Conservation (phyloP, 1,140 invertebrate species). For the Leucophenga varia region DNA sequence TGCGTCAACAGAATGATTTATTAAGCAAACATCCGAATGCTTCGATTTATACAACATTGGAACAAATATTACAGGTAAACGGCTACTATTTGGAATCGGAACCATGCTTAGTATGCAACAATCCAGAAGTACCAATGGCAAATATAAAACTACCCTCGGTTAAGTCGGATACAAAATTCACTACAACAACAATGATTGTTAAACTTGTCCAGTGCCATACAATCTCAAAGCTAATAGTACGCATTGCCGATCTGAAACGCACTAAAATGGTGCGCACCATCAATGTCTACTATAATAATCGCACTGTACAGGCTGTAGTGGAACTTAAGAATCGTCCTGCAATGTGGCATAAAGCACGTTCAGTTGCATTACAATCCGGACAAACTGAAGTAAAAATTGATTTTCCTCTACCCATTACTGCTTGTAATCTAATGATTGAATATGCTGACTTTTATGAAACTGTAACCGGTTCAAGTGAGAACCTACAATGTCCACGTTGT, state of each 20-base stretch:
- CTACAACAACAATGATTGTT: slow-evolving; percentile 95
- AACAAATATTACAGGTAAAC: slow-evolving; percentile 91
- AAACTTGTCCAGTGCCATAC: slow-evolving; percentile 93
- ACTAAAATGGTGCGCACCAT: slow-evolving; percentile 97
- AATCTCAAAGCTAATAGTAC: slow-evolving; percentile 89
- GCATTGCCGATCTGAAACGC: slow-evolving; percentile 92
- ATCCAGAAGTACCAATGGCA: slow-evolving; percentile 90
- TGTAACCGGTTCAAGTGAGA: slow-evolving; percentile 80
- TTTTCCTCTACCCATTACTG: slow-evolving; percentile 93
- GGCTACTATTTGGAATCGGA: slow-evolving; percentile 96
- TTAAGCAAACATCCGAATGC: slow-evolving; percentile 92
- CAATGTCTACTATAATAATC: slow-evolving; percentile 96
- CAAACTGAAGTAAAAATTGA: slow-evolving; percentile 95
- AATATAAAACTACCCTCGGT: slow-evolving; percentile 92
- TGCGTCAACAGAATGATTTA: slow-evolving; percentile 84
- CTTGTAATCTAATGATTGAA: slow-evolving; percentile 98
- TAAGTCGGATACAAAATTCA: slow-evolving; percentile 96
- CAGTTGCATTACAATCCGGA: slow-evolving; percentile 81
- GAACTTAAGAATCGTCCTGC: slow-evolving; percentile 87
- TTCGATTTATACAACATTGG: slow-evolving; percentile 86
- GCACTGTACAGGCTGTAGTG: slow-evolving; percentile 92
- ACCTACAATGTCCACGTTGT: slow-evolving; percentile 92
- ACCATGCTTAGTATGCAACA: slow-evolving; percentile 96
- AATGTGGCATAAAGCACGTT: slow-evolving; percentile 96
- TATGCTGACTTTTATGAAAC: slow-evolving; percentile 97